These are phyloP conservation scores for Tragulus kanchil DNA, from an alignment of 2,113 vertebrate species.

Conservation along the genomic window DNA sequence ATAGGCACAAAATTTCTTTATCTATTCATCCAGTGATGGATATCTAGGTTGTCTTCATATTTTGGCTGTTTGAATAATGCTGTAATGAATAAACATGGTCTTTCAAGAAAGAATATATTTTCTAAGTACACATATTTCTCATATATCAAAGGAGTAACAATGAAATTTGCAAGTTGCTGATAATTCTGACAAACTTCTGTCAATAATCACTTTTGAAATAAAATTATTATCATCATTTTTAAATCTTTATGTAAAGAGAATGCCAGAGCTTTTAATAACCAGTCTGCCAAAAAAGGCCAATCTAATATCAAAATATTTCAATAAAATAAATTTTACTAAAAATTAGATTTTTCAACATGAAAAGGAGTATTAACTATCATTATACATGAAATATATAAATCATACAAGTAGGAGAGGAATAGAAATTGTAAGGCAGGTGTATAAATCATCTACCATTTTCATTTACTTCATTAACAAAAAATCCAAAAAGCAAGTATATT, in stretches of 20 bases:
- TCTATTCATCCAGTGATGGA: not conserved
- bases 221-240: not conserved
- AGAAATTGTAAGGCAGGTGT: not conserved
- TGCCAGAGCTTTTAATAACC: not conserved
- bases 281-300: not conserved
- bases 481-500: not conserved
- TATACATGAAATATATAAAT: not conserved
- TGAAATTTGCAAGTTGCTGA: not conserved
- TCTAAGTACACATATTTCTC: not conserved
- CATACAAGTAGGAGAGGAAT: not conserved
- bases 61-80: not conserved
- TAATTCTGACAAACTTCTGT: not conserved
- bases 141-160: not conserved
- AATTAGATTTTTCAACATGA: not conserved
- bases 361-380: not conserved
- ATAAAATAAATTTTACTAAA: not conserved
- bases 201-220: not conserved
- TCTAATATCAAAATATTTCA: not conserved
- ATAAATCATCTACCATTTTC: not conserved
- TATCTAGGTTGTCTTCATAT: not conserved
- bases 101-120: not conserved
- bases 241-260: not conserved
- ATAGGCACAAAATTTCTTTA: not conserved
- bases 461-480: not conserved
- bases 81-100: not conserved